Percentiles rank a stretch among this genome's conserved stretches.
Evolutionary conservation across 1,140 invertebrate genomes (phyloP).

Genomic region (Drosophila nikananu): DNA sequence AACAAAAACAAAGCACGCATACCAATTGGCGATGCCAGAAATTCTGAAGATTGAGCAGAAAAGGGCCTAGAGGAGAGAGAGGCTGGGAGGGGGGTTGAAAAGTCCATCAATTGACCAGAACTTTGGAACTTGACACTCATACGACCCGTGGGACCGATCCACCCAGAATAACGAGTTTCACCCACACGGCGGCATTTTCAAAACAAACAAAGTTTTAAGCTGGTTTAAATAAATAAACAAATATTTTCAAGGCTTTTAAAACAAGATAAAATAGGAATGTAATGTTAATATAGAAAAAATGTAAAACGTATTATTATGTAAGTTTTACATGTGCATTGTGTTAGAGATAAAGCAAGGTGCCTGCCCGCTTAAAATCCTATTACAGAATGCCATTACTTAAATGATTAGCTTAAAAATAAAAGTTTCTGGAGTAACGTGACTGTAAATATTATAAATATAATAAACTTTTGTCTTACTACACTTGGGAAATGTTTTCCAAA

Average conservation of each 20-base stretch:
- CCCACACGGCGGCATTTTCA: neutral
- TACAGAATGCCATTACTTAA: neutral
- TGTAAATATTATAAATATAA: neutral
- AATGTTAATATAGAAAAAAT: too few relatives aligned
- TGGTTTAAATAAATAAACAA: neutral
- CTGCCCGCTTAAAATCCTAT: neutral
- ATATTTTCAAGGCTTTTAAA: neutral
- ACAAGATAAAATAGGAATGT: neutral
- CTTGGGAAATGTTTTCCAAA: neutral
- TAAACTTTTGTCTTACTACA: too few relatives aligned
- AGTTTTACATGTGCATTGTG: too few relatives aligned
- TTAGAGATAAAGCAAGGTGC: neutral
- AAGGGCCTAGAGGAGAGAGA: neutral
- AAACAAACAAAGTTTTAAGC: neutral
- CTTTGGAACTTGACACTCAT: constrained; percentile 9
- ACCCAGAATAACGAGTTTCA: constrained; percentile 17
- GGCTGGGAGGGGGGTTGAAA: neutral
- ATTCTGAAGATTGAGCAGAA: constrained; percentile 12
- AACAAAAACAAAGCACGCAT: constrained; percentile 42
- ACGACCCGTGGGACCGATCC: constrained; percentile 5
- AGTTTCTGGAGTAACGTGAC: neutral
- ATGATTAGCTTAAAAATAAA: neutral
- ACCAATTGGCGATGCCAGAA: constrained; percentile 47
- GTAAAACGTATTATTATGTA: too few relatives aligned
- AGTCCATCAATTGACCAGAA: constrained; percentile 29